A percentile compares a stretch with the other conserved stretches of the same genome.
phyloP scores from a whole-genome alignment of 2,797 vertebrate genomes.

The Adelosebastes latens region DNA sequence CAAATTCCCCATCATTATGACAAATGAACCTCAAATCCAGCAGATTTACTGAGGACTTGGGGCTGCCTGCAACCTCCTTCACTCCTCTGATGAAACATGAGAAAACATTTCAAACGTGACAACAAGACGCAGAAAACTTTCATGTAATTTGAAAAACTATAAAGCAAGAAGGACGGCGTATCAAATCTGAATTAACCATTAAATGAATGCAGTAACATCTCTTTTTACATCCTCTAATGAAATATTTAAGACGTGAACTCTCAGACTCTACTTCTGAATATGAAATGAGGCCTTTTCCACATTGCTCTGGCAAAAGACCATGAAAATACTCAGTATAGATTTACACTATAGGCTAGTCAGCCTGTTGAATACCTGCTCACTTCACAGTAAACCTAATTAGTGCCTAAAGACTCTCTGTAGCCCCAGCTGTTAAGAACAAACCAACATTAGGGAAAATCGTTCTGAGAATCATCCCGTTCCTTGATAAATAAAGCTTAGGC shows the following conservation, averaged over 20 bases:
- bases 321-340: slow-evolving; percentile 41
- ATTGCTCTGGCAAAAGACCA: slow-evolving; percentile 23
- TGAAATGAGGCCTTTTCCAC: slow-evolving; percentile 32
- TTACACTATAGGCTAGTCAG: slow-evolving; percentile 38
- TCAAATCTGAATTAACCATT: slow-evolving; percentile 22
- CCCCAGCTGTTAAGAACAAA: slow-evolving; percentile 59
- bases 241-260: slow-evolving; percentile 56
- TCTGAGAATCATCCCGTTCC: slow-evolving; percentile 49
- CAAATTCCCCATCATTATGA: slow-evolving; percentile 56
- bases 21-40: slow-evolving; percentile 63
- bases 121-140: slow-evolving; percentile 21
- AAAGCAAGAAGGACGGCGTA: neutral
- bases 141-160: slow-evolving; percentile 16
- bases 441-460: slow-evolving; percentile 57
- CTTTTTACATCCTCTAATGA: slow-evolving; percentile 48
- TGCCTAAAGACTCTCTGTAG: slow-evolving; percentile 53
- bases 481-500: slow-evolving; percentile 53
- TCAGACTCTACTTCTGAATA: slow-evolving; percentile 34
- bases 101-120: slow-evolving; percentile 32
- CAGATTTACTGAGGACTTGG: slow-evolving; percentile 49
- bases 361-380: slow-evolving; percentile 59
- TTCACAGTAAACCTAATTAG: slow-evolving; percentile 64
- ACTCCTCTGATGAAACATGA: slow-evolving; percentile 48
- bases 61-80: slow-evolving; percentile 27
- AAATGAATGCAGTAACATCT: slow-evolving; percentile 27